These are phyloP conservation scores for Coracias cyanogaster DNA, from an alignment of 2,797 vertebrate species.

Conservation along the genomic window DNA sequence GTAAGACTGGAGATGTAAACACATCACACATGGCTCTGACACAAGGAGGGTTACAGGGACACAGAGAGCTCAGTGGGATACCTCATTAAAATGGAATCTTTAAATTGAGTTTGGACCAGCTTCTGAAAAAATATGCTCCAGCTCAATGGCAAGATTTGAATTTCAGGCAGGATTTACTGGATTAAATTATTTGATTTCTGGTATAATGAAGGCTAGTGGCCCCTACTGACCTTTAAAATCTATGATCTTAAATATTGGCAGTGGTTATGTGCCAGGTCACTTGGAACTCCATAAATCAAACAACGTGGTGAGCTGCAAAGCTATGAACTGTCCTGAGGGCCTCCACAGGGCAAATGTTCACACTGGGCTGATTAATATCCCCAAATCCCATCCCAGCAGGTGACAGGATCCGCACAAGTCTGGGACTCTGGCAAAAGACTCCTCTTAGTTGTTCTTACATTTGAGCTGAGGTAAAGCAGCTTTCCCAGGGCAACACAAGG, in stretches of 20 bases:
- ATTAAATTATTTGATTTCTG: constrained; percentile 1
- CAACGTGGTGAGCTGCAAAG: background rate
- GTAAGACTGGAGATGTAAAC: background rate
- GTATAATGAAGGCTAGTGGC: background rate
- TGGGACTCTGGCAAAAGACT: background rate
- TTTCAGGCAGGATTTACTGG: constrained; percentile 31
- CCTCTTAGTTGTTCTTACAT: background rate
- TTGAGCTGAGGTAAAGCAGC: background rate
- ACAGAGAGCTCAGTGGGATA: background rate
- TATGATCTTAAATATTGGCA: background rate
- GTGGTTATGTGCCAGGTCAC: background rate
- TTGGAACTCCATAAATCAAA: background rate
- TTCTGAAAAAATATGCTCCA: background rate
- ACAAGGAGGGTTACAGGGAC: background rate
- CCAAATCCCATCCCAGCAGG: background rate
- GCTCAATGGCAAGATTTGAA: background rate
- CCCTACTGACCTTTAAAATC: constrained; percentile 13
- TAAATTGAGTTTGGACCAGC: background rate
- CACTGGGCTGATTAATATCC: background rate
- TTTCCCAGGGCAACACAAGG: background rate
- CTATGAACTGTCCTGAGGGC: background rate
- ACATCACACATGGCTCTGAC: background rate
- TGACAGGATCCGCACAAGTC: background rate
- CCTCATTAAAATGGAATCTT: background rate
- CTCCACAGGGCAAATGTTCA: background rate